A percentile compares a stretch with the other conserved stretches of the same genome.
phyloP scores from a whole-genome alignment of 2,113 vertebrate species.

The Semnornis frantzii region DNA sequence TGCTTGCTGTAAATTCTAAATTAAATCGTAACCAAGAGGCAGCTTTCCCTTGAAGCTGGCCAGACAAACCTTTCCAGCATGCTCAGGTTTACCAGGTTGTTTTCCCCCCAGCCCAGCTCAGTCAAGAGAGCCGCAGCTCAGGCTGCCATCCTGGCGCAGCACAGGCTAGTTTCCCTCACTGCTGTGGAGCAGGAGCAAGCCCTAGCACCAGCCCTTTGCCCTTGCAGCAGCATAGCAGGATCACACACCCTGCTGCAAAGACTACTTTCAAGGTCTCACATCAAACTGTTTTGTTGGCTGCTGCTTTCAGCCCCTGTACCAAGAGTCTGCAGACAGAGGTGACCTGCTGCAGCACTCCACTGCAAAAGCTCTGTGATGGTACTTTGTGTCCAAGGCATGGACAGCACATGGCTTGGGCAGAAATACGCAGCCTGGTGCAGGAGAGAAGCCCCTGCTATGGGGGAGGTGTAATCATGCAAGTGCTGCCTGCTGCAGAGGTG shows the following conservation, averaged over 20 bases:
- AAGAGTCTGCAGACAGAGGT: neutral
- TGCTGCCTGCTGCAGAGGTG: neutral
- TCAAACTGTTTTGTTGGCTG: neutral
- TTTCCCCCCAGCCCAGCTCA: neutral
- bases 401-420: neutral
- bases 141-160: fast-evolving
- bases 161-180: neutral
- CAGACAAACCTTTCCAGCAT: neutral
- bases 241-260: neutral
- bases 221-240: fast-evolving
- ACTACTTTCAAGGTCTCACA: neutral
- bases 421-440: neutral
- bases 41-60: neutral
- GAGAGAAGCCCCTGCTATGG: fast-evolving
- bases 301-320: neutral
- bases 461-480: fast-evolving
- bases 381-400: neutral
- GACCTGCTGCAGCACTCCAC: neutral
- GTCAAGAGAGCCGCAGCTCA: neutral
- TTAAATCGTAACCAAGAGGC: neutral
- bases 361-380: neutral
- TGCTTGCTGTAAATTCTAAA: neutral
- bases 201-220: neutral
- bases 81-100: neutral
- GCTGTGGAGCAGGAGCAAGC: fast-evolving